Conservation (phyloP, 2,797 vertebrate species). For the Fratercula arctica region DNA sequence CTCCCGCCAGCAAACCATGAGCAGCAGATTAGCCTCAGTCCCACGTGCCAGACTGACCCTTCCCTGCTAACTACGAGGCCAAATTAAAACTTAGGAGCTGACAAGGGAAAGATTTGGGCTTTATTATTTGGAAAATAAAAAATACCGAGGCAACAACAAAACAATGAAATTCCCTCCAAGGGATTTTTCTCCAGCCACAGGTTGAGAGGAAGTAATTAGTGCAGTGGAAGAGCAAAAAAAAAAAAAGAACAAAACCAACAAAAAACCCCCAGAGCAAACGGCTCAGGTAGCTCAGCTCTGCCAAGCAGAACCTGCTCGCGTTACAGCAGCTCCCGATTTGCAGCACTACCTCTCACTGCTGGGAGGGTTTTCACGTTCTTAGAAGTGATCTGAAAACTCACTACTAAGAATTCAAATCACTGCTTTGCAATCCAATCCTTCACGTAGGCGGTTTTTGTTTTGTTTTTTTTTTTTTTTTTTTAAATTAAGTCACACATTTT, state of each 20-base stretch:
- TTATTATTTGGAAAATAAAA: neutral
- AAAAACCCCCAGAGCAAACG: neutral
- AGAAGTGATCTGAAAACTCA: neutral
- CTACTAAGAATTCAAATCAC: neutral
- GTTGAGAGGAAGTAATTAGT: neutral
- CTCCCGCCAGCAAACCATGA: neutral
- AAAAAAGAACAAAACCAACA: no score
- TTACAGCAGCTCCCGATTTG: neutral
- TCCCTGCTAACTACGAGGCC: accelerated
- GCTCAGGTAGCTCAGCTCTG: neutral
- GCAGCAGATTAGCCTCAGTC: neutral
- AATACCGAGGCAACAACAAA: neutral
- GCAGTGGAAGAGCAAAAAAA: neutral
- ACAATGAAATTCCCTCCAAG: neutral
- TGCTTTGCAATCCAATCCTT: neutral
- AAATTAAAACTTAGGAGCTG: neutral
- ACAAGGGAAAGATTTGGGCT: neutral
- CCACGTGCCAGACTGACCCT: neutral
- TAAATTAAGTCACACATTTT: neutral
- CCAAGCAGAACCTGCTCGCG: neutral
- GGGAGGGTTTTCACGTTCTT: neutral
- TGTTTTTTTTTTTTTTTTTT: neutral
- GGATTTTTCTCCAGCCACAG: neutral
- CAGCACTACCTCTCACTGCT: neutral
- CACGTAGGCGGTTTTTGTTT: accelerated